Evolutionary conservation across 2,888 invertebrate genomes (phyloP).

Genomic region (Digitonthophagus gazella): DNA sequence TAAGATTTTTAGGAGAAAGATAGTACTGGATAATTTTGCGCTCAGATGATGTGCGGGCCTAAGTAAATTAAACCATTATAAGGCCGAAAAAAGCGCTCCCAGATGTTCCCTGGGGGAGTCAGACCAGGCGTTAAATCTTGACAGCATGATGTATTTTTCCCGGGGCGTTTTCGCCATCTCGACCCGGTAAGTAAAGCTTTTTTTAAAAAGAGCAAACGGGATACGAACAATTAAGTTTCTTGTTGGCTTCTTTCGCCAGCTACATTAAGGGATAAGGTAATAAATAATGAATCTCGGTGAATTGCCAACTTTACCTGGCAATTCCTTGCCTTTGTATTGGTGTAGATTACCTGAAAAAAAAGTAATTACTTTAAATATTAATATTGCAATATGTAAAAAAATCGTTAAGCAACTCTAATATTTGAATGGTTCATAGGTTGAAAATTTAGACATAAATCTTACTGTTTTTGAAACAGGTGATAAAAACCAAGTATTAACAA

Average conservation of each 20-base stretch:
- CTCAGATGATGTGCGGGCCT: neutral
- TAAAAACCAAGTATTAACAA: too few species aligned
- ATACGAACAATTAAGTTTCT: conserved; percentile 7
- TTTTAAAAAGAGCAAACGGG: conserved; percentile 1
- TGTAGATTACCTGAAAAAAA: too few species aligned
- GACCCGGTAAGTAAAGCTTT: conserved; percentile 11
- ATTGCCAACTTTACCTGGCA: neutral
- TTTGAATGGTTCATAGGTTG: too few species aligned
- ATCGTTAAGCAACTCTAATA: too few species aligned
- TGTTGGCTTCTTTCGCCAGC: neutral
- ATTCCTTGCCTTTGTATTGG: too few species aligned
- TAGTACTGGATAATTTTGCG: conserved; percentile 1
- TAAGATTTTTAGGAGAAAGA: conserved; percentile 7
- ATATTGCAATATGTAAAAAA: too few species aligned
- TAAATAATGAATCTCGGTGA: neutral
- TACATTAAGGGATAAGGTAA: conserved; percentile 8
- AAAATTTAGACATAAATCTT: too few species aligned
- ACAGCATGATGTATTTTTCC: conserved; percentile 15
- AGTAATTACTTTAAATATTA: too few species aligned
- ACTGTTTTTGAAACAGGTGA: too few species aligned
- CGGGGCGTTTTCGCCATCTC: conserved; percentile 13
- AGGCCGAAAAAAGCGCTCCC: conserved; percentile 10
- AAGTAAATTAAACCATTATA: conserved; percentile 15
- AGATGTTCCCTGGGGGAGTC: neutral
- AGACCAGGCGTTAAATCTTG: conserved; percentile 7